phyloP scores from a whole-genome alignment of 2,113 vertebrate species.

The Alces alces region DNA sequence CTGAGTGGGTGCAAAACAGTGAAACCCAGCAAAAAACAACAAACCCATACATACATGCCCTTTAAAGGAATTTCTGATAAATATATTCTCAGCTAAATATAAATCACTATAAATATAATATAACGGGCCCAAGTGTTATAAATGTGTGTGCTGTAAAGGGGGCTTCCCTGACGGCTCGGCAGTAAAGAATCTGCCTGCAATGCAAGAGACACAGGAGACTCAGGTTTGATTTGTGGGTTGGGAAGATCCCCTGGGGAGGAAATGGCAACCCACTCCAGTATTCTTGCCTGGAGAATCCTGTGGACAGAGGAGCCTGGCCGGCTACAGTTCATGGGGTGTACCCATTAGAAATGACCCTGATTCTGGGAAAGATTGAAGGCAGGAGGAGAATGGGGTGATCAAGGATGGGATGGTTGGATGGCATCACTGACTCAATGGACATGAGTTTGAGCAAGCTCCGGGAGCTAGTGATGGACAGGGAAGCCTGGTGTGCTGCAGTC shows the following conservation, averaged over 20 bases:
- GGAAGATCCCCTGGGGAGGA: neutral
- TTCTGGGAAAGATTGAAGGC: neutral
- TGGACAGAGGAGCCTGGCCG: neutral
- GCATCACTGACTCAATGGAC: neutral
- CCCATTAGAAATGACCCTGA: neutral
- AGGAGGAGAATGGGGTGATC: neutral
- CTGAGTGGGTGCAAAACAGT: neutral
- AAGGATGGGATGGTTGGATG: neutral
- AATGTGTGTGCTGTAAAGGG: neutral
- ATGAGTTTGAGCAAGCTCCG: neutral
- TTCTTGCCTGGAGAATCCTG: neutral
- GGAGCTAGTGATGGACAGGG: neutral
- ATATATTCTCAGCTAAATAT: neutral
- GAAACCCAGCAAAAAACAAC: neutral
- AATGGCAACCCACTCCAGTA: neutral
- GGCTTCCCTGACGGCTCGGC: neutral
- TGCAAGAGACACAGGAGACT: neutral
- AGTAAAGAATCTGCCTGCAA: neutral
- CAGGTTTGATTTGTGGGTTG: neutral
- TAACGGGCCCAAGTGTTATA: neutral
- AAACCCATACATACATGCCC: neutral
- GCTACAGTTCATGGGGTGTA: neutral
- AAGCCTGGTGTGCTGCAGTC: neutral
- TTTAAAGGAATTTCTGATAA: neutral
- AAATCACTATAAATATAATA: slow-evolving; percentile 1